Conservation (phyloP, 2,797 vertebrate genomes). For the Catostomus latipinnis region DNA sequence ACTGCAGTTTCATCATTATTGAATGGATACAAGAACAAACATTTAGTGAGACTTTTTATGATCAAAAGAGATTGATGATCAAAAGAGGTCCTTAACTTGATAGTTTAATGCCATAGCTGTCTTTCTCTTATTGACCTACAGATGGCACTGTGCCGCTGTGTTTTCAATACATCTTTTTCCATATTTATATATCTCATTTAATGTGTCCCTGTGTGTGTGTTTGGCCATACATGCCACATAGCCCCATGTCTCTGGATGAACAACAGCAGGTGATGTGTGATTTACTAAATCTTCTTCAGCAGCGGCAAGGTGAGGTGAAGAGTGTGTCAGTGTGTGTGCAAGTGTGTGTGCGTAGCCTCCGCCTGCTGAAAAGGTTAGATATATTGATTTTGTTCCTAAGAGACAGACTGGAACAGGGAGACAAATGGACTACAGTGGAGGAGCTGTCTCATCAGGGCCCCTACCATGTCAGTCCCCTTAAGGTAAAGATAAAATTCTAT, state of each 20-base stretch:
- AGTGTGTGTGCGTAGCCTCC: conserved; percentile 25
- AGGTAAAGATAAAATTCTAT: conserved; percentile 50
- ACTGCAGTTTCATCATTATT: conserved; percentile 12
- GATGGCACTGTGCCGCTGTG: conserved; percentile 54
- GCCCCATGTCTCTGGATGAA: conserved; percentile 36
- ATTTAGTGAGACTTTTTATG: neutral
- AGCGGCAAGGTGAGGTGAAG: conserved; percentile 41
- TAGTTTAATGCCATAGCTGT: neutral
- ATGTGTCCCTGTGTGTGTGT: conserved; percentile 12
- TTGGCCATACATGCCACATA: conserved; percentile 19
- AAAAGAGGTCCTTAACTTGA: neutral
- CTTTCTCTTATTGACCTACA: conserved; percentile 24
- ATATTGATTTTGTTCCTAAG: conserved; percentile 58
- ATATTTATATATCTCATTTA: conserved; percentile 2
- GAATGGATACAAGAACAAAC: conserved; percentile 24
- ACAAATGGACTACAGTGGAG: conserved; percentile 59
- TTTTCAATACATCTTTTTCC: neutral
- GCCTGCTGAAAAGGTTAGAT: conserved; percentile 59
- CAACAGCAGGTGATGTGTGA: conserved; percentile 25
- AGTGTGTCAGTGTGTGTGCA: conserved; percentile 44
- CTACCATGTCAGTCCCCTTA: conserved; percentile 43
- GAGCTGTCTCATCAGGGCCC: conserved; percentile 48
- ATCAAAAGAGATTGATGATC: neutral
- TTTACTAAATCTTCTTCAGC: conserved; percentile 43
- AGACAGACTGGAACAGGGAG: conserved; percentile 61